Conservation (phyloP, 2,888 invertebrate genomes). For the Apeira syringaria region DNA sequence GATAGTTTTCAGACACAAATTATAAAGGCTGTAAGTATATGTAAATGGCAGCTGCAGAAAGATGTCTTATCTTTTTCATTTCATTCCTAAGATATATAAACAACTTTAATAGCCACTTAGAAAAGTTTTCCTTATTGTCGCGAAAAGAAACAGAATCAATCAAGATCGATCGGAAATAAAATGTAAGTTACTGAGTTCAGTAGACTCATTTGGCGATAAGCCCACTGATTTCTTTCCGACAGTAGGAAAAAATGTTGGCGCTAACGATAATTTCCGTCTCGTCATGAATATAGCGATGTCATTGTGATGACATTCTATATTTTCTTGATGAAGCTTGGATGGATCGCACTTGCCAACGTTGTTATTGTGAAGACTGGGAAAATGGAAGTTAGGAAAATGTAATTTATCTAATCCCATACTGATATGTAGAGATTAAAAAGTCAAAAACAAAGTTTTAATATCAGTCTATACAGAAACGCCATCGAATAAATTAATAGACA, state of each 20-base stretch:
- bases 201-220: constrained; percentile 31
- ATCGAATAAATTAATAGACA: too few species aligned
- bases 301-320: constrained; percentile 21
- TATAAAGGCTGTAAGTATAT: too few species aligned
- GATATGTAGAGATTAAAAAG: too few species aligned
- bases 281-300: constrained; percentile 16
- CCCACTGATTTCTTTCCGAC: constrained; percentile 24
- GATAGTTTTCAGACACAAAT: too few species aligned
- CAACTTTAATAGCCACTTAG: constrained; percentile 6
- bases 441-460: too few species aligned
- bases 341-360: constrained; percentile 1
- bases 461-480: too few species aligned
- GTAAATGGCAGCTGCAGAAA: too few species aligned
- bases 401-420: too few species aligned
- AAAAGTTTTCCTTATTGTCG: constrained; percentile 19
- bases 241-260: constrained; percentile 20
- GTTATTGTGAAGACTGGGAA: background rate
- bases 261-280: constrained; percentile 26
- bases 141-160: constrained; percentile 25
- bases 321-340: constrained; percentile 1
- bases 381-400: too few species aligned
- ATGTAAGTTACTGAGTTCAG: constrained; percentile 27
- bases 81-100: background rate
- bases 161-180: constrained; percentile 25
- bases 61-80: too few species aligned